A percentile compares a stretch with the other conserved stretches of the same genome.
Conservation (phyloP, 2,797 vertebrate genomes). For the Manis crassicaudata region DNA sequence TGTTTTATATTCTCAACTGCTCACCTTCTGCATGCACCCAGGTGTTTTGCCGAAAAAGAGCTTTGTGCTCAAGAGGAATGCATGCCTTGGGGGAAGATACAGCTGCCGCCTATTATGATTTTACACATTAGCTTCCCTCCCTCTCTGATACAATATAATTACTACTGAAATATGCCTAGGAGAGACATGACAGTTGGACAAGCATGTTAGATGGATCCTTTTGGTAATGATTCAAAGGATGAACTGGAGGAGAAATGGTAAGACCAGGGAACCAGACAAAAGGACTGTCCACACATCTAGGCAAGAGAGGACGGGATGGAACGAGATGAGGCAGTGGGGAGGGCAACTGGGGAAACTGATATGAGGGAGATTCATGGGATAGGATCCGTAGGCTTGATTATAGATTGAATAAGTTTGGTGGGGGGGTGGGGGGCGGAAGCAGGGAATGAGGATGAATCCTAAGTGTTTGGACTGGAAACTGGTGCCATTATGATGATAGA, state of each 20-base stretch:
- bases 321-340: not conserved
- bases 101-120: slow-evolving; percentile 48
- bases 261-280: not conserved
- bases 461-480: not conserved
- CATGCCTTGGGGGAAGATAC: slow-evolving; percentile 20
- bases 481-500: not conserved
- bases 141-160: slow-evolving; percentile 2
- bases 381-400: not conserved
- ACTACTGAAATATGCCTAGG: slow-evolving; percentile 7
- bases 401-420: not conserved
- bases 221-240: not conserved
- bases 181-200: not conserved
- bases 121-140: slow-evolving; percentile 35
- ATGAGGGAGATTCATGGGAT: not conserved
- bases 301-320: not conserved
- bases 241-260: not conserved
- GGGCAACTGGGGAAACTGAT: not conserved
- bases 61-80: slow-evolving; percentile 49
- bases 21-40: slow-evolving; percentile 51
- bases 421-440: not conserved
- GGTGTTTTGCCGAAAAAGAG: slow-evolving; percentile 64
- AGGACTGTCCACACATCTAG: not conserved
- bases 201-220: not conserved
- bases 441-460: not conserved
- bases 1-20: slow-evolving; percentile 17